Evolutionary conservation across 2,797 vertebrate species (phyloP).

Genomic region (Sebastes nivosus): DNA sequence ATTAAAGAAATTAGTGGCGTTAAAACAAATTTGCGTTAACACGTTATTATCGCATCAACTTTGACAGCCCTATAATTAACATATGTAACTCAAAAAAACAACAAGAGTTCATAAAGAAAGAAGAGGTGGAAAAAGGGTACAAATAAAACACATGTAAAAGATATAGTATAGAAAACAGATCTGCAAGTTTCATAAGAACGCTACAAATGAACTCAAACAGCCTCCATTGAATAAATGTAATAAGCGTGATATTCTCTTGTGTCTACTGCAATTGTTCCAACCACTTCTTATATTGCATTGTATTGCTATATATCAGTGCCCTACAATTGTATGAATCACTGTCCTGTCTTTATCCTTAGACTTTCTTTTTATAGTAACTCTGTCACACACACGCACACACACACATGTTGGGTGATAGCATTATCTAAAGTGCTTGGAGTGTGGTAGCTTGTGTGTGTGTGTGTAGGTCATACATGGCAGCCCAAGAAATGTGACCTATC

Average conservation of each 20-base stretch:
- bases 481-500: slow-evolving; percentile 86
- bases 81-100: too few species aligned
- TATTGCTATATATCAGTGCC: slow-evolving; percentile 46
- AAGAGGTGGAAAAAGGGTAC: neutral
- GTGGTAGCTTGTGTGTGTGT: slow-evolving; percentile 15
- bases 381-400: slow-evolving; percentile 18
- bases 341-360: slow-evolving; percentile 62
- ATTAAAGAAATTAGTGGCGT: too few species aligned
- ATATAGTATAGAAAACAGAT: neutral
- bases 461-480: slow-evolving; percentile 57
- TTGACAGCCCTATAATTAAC: too few species aligned
- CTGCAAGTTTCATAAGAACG: neutral
- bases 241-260: neutral
- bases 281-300: neutral
- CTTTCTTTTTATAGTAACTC: slow-evolving; percentile 68
- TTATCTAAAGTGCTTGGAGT: slow-evolving; percentile 50
- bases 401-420: slow-evolving; percentile 48
- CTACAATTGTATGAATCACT: slow-evolving; percentile 45
- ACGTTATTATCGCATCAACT: too few species aligned
- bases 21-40: too few species aligned
- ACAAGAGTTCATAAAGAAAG: neutral
- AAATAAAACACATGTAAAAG: neutral
- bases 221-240: neutral
- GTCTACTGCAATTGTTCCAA: neutral
- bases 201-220: neutral